These are phyloP conservation scores for Eristalinus aeneus DNA, from an alignment of 2,888 invertebrate genomes.

Conservation along the genomic window DNA sequence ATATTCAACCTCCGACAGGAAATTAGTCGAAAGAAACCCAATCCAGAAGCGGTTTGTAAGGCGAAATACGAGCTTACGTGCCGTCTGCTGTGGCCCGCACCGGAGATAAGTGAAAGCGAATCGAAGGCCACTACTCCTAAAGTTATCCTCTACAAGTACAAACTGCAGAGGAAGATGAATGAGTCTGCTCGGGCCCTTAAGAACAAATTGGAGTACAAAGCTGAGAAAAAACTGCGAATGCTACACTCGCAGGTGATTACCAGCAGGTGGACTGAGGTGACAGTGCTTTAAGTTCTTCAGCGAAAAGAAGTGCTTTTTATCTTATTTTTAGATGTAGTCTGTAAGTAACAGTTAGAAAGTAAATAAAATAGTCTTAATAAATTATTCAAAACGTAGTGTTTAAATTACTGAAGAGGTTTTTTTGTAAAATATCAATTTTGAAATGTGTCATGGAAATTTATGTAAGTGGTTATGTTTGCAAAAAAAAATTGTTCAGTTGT, in stretches of 20 bases:
- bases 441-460: no score
- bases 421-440: no score
- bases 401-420: no score
- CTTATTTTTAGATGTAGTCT: no score
- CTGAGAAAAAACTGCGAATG: not conserved
- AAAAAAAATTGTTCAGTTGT: no score
- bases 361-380: no score
- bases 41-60: not conserved
- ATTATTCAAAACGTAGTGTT: no score
- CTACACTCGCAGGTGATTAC: not conserved
- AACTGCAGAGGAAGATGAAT: not conserved
- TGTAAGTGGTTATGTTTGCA: no score
- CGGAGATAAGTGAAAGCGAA: not conserved
- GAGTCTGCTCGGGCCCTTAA: not conserved
- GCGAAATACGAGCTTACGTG: slow-evolving; percentile 12
- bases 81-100: not conserved
- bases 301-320: no score
- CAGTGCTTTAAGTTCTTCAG: not conserved
- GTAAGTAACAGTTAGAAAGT: no score
- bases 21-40: not conserved
- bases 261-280: not conserved
- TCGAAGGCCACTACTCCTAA: not conserved
- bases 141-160: not conserved
- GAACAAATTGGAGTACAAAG: not conserved
- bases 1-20: slow-evolving; percentile 8